A percentile compares a stretch with the other conserved stretches of the same genome.
Evolutionary conservation across 2,113 vertebrate genomes (phyloP).

Genomic region (Bubo bubo): DNA sequence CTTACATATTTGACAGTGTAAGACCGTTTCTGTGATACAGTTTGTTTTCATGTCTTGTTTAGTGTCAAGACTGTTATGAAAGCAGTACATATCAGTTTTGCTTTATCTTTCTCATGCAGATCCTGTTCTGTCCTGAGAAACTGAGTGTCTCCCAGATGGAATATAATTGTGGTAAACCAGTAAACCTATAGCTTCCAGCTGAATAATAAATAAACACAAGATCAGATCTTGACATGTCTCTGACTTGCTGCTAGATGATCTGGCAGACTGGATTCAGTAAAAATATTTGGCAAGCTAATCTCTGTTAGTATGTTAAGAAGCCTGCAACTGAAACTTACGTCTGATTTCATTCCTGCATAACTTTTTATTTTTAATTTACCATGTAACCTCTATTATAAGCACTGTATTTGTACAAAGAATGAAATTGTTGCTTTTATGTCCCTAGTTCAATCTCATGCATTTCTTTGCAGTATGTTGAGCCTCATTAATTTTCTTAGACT

Average conservation of each 20-base stretch:
- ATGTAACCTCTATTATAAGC: not conserved
- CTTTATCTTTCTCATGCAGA: not conserved
- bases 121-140: not conserved
- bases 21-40: not conserved
- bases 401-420: not conserved
- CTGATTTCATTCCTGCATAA: not conserved
- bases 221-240: not conserved
- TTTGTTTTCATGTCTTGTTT: not conserved
- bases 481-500: not conserved
- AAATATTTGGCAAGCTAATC: constrained; percentile 16
- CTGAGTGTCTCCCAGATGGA: not conserved
- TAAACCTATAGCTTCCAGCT: constrained; percentile 18
- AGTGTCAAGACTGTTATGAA: not conserved
- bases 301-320: not conserved
- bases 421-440: not conserved
- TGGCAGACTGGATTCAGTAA: not conserved
- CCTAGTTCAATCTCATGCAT: not conserved
- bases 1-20: not conserved
- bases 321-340: not conserved
- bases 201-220: constrained; percentile 4
- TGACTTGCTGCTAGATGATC: not conserved
- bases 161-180: not conserved
- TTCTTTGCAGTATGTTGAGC: not conserved
- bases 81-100: not conserved
- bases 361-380: not conserved